Base-by-base conservation (phyloP, 2,113 vertebrate species). In the Abramis brama region DNA sequence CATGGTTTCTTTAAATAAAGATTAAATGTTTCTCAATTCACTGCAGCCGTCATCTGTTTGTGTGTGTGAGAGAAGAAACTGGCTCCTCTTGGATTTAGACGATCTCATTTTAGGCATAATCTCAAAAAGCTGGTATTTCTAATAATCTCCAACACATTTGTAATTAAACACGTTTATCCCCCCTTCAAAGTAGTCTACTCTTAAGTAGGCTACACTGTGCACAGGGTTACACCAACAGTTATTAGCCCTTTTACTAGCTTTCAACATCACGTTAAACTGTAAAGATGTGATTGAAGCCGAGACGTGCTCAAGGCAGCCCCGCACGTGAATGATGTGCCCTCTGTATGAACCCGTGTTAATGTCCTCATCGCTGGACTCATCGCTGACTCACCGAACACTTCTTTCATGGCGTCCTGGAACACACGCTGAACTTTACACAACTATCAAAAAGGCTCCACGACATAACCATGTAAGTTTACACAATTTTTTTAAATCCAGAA, bases 1-100 rank as follows among this genome's bases (percentile, higher is more conserved):
- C 89, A 66, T 78, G 87, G 91, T 88, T 94, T 93, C 93, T 88
- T 93, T 92, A 92, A 97, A 95, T 97, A 97, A 97, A 97, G 92
- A 85, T 93, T 87, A 94, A 95, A 92, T 94, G 85, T 91, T 87
- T 92, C 81, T 86, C 9, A 66, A 70, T 52, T 30, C 10, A 30
- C 11, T 52, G 66, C 21, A 73, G 21, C 11, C 57, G 7, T 55
- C 19, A 25, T n/a, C 36, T 33, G 17, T 82, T 11, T 77, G 25
- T 36, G 36, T 36, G 36, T 81, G 17, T 76, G 45, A 52, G 2
- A 13, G 50, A 23, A 27, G 2, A 27, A 50, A 25, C 6, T 66
- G 27, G 5, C 64, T 75, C 23, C 39, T 39, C 6, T 27, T 45
- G 47, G 47, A 43, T 9, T 43, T 43, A 43, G 8, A 43, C 43